A percentile compares a stretch with the other conserved stretches of the same genome.
Evolutionary conservation across 2,113 vertebrate genomes (phyloP).

Genomic region (Cariama cristata): DNA sequence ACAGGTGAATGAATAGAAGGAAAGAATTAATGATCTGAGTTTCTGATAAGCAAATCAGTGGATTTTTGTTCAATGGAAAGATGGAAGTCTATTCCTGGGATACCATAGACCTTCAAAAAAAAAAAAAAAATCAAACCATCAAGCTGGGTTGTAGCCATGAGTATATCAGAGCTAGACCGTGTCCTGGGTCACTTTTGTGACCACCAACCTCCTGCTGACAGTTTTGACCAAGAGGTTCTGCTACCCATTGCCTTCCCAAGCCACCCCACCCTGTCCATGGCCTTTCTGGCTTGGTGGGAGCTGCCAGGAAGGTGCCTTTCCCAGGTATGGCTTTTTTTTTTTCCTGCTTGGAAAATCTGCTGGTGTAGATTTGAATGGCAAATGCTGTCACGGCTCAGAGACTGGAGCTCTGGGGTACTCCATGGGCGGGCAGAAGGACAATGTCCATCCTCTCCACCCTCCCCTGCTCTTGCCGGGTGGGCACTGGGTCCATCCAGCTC

Average conservation of each 20-base stretch:
- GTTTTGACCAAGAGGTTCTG: neutral
- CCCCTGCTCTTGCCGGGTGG: neutral
- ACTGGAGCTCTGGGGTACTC: neutral
- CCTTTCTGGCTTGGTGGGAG: neutral
- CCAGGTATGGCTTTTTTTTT: neutral
- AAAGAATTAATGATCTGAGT: neutral
- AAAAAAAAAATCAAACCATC: neutral
- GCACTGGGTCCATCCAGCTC: neutral
- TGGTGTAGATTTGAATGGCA: neutral
- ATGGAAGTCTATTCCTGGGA: neutral
- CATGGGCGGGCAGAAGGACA: accelerated
- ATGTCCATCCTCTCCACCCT: neutral
- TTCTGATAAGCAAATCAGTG: neutral
- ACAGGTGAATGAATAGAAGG: neutral
- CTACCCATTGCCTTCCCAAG: neutral
- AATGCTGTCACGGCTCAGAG: accelerated
- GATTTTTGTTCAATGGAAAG: neutral
- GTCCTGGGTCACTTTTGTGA: neutral
- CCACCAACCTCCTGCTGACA: neutral
- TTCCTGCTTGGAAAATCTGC: neutral
- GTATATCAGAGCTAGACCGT: neutral
- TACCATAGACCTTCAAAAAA: neutral
- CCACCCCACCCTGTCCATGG: accelerated
- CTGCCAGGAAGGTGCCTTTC: neutral
- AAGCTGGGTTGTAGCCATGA: neutral